Percentiles rank a stretch among this genome's conserved stretches.
These are phyloP conservation scores for Cheilosia vernalis DNA, from an alignment of 2,888 invertebrate genomes.

Conservation along the genomic window DNA sequence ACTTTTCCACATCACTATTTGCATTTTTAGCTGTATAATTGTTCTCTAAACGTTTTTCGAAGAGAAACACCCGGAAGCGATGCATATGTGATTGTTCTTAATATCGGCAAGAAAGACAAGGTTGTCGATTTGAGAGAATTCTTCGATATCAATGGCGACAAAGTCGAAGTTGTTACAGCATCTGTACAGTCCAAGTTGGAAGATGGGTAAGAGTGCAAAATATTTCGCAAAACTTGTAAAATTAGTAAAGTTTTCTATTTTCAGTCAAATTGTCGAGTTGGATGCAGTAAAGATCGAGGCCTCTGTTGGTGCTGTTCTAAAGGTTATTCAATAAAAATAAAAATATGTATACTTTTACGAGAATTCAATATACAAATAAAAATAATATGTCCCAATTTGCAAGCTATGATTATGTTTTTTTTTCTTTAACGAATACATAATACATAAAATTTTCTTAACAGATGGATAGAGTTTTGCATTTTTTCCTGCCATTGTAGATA, in stretches of 20 bases:
- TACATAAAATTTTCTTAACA: too few relatives aligned
- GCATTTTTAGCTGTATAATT: background rate
- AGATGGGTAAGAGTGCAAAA: slow-evolving; percentile 73
- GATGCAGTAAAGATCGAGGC: slow-evolving; percentile 67
- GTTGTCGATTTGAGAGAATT: slow-evolving; percentile 81
- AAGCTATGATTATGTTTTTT: too few relatives aligned
- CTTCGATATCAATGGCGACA: slow-evolving; percentile 57
- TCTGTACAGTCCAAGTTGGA: slow-evolving; percentile 76
- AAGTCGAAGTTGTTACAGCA: slow-evolving; percentile 76
- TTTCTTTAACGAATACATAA: too few relatives aligned
- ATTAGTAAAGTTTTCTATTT: slow-evolving; percentile 4
- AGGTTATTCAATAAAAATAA: slow-evolving; percentile 18
- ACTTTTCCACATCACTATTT: background rate
- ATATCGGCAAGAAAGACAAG: slow-evolving; percentile 83
- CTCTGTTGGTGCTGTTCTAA: slow-evolving; percentile 73
- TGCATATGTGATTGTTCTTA: slow-evolving; percentile 83
- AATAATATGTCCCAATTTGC: too few relatives aligned
- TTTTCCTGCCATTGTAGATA: too few relatives aligned
- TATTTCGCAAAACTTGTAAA: background rate
- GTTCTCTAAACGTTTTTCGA: background rate
- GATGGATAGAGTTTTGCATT: too few relatives aligned
- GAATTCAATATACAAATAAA: too few relatives aligned
- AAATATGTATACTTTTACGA: background rate
- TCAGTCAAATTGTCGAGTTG: slow-evolving; percentile 68
- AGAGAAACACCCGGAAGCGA: slow-evolving; percentile 74